phyloP scores from a whole-genome alignment of 1,140 invertebrate genomes.

The Aphaenogaster floridana region DNA sequence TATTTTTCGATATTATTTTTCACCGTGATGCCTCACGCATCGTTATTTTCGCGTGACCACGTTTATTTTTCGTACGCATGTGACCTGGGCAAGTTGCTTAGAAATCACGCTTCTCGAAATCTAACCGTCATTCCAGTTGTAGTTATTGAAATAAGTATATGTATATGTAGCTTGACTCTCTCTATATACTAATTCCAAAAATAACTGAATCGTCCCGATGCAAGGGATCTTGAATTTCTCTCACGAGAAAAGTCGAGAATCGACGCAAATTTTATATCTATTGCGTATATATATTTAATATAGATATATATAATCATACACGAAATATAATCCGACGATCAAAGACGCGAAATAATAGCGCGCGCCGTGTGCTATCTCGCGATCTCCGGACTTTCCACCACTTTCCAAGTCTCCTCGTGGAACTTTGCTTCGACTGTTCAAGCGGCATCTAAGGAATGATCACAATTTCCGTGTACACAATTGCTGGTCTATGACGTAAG shows the following conservation, averaged over 20 bases:
- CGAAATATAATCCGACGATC: background rate
- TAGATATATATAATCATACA: background rate
- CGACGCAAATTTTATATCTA: background rate
- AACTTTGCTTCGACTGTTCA: slow-evolving; percentile 19
- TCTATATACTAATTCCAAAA: background rate
- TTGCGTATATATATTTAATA: no score
- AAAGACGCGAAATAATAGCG: slow-evolving; percentile 3
- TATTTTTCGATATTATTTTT: background rate
- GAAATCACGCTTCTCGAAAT: background rate
- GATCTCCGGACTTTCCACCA: background rate
- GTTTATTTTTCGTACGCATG: background rate
- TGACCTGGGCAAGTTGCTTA: background rate
- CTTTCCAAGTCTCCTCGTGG: slow-evolving; percentile 6
- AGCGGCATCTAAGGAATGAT: slow-evolving; percentile 21
- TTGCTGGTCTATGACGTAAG: slow-evolving; percentile 49
- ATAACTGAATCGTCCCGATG: background rate
- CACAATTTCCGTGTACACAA: slow-evolving; percentile 32
- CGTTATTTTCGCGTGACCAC: background rate
- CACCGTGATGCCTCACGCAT: background rate
- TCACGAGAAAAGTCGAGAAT: background rate
- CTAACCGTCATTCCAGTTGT: background rate
- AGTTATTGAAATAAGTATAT: background rate
- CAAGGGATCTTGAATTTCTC: background rate
- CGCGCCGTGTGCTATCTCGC: background rate
- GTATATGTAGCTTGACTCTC: background rate